These are phyloP conservation scores for Eristalinus sepulchralis DNA, from an alignment of 2,888 invertebrate genomes.

Conservation along the genomic window DNA sequence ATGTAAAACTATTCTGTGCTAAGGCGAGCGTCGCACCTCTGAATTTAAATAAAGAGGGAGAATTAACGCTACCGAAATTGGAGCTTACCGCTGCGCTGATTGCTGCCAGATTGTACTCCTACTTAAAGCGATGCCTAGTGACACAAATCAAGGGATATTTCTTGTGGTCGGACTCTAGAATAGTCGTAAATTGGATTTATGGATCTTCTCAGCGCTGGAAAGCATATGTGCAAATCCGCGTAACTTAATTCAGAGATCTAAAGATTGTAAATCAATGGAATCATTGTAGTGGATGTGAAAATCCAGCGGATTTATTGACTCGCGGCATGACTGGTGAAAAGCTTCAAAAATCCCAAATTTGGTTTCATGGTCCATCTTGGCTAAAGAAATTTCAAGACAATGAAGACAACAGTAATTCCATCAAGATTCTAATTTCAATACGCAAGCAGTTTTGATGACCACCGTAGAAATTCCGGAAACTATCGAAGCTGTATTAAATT, in stretches of 20 bases:
- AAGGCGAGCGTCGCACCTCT: slow-evolving; percentile 10
- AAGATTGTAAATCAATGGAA: neutral
- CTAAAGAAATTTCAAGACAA: too few relatives aligned
- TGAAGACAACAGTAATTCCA: neutral
- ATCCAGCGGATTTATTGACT: neutral
- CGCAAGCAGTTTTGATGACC: neutral
- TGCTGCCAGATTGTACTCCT: neutral
- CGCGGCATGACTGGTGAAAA: neutral
- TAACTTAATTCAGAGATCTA: neutral
- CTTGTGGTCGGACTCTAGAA: slow-evolving; percentile 7
- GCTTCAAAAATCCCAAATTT: neutral
- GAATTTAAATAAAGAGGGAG: neutral
- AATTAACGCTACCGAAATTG: slow-evolving; percentile 1
- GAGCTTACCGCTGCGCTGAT: neutral
- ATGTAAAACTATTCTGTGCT: neutral
- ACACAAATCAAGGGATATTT: neutral
- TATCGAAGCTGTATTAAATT: too few relatives aligned
- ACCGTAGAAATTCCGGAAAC: neutral
- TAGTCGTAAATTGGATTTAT: slow-evolving; percentile 7
- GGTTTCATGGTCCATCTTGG: neutral
- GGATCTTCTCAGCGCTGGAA: neutral
- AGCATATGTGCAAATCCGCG: neutral
- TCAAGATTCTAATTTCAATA: neutral
- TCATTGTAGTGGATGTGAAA: neutral
- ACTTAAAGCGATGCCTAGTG: neutral